These are phyloP conservation scores for Danaus chrysippus DNA, from an alignment of 2,888 invertebrate species.

Conservation along the genomic window DNA sequence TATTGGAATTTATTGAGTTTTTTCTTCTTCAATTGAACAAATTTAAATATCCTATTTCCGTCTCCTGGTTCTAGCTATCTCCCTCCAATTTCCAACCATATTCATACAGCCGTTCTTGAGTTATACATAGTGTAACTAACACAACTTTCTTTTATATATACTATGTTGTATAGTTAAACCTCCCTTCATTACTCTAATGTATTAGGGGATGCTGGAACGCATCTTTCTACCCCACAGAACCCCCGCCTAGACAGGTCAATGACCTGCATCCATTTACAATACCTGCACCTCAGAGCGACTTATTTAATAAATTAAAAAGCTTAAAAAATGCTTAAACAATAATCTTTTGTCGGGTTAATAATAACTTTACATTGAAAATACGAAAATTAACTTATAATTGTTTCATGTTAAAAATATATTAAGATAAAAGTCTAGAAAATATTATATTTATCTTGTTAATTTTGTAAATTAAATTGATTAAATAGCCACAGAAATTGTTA, in stretches of 20 bases:
- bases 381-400: no score
- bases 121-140: no score
- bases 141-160: no score
- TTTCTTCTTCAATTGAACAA: no score
- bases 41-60: no score
- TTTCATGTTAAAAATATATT: no score
- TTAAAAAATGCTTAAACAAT: neutral
- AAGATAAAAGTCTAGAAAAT: no score
- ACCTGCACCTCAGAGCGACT: neutral
- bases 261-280: constrained; percentile 12
- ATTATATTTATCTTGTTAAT: neutral
- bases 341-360: neutral
- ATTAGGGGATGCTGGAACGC: constrained; percentile 13
- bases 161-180: neutral
- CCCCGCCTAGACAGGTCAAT: constrained; percentile 18
- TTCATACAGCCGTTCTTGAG: no score
- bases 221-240: constrained; percentile 14
- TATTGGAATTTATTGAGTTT: no score
- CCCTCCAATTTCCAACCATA: no score
- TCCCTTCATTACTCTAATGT: constrained; percentile 20
- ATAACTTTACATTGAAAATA: neutral
- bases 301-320: neutral
- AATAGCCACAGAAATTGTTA: constrained; percentile 15
- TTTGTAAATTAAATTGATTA: constrained; percentile 1
- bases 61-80: neutral